Evolutionary conservation across 37 sponge, comb jelly and placozoan genomes (phyloP), one percentile per base, ranked within the genome.

Genomic region (Chondrosia reniformis): DNA sequence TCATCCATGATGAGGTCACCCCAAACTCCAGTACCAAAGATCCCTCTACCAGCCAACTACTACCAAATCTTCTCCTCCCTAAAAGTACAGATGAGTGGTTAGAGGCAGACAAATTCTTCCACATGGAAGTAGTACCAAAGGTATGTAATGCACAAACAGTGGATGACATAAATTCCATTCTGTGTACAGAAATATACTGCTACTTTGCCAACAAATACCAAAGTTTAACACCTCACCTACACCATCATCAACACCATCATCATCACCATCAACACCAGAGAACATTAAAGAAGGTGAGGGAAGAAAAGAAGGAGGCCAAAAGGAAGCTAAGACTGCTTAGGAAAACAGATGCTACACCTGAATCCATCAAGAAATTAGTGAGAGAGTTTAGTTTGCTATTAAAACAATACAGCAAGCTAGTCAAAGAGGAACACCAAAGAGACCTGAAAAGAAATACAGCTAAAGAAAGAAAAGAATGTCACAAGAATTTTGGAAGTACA

Each of bases 151-250:
- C 39, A 44, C 22, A 43, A 24, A 44, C 39, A 43, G 72, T 69
- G 44, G 42, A 69, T 39, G 43, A 25, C 72, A 69, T 69, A 44
- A 69, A 69, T 44, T 44, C 39, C 42, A 44, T 40, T 21, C 72
- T 69, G 24, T 39, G 72, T 69, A 1, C 42, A 43, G 72, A 44
- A 41, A 69, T 69, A 41, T 69, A 69, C 72, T 69, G 44, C 39
- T 69, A 69, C 72, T 69, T 69, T 44, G 42, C 72, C 39, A 6
- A 21, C 44, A 69, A 34, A 44, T 69, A 69, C 42, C 44, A 36
- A n/a, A 64, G 3, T 4, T 3, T 34, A 36, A 13, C 28, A 28
- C 8, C 36, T 28, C 28, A 64, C 33, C 72, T 43, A 34, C 41
- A 69, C 1, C n/a, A 24, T 5, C 32, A 69, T 39, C 72, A 69